Conservation (phyloP, 2,888 invertebrate genomes). For the Tillus elongatus region DNA sequence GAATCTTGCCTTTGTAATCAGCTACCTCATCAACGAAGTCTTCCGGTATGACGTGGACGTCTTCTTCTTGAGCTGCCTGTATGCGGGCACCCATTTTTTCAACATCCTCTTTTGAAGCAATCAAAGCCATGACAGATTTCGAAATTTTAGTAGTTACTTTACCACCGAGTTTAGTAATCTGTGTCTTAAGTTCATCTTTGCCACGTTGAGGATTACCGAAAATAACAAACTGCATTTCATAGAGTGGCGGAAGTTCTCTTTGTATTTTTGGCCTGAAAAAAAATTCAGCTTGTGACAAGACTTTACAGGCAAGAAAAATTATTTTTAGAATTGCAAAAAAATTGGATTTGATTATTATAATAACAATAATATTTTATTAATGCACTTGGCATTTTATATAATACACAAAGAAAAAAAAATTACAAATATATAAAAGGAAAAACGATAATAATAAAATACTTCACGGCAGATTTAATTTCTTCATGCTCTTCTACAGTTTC, state of each 20-base stretch:
- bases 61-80: constrained; percentile 52
- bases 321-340: no score
- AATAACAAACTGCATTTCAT: constrained; percentile 68
- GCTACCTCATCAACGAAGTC: constrained; percentile 62
- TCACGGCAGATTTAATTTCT: no score
- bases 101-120: constrained; percentile 61
- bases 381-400: no score
- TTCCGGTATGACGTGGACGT: constrained; percentile 74
- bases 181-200: constrained; percentile 56
- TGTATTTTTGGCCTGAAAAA: constrained; percentile 53
- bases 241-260: constrained; percentile 58
- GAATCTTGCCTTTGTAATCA: constrained; percentile 51
- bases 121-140: constrained; percentile 61
- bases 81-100: constrained; percentile 59
- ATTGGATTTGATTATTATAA: constrained; percentile 14
- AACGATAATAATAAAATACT: no score
- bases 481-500: no score
- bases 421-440: no score
- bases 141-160: constrained; percentile 56
- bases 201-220: constrained; percentile 47
- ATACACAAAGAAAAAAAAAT: constrained; percentile 4
- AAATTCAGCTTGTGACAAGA: constrained; percentile 4
- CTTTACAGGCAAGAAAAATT: neutral
- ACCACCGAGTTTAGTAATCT: constrained; percentile 69
- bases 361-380: constrained; percentile 2